Evolutionary conservation across 2,888 invertebrate species (phyloP).

Genomic region (Melikaiella ostensackeni): DNA sequence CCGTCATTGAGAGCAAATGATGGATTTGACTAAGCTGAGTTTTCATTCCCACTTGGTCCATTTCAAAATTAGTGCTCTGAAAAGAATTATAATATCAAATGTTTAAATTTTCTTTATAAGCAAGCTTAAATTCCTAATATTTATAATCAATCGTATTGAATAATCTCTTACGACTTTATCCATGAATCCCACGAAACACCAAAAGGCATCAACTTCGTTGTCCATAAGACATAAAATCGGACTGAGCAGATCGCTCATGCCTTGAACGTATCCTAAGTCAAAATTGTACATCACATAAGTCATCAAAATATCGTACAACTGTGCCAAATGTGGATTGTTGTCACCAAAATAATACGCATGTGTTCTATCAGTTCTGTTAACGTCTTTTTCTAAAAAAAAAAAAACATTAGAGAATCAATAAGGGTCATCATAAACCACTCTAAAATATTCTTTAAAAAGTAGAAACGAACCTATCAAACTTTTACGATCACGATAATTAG

Average conservation of each 20-base stretch:
- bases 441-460: not conserved
- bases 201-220: conserved; percentile 97
- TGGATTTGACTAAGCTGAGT: conserved; percentile 92
- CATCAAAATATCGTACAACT: conserved; percentile 95
- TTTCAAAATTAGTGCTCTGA: conserved; percentile 94
- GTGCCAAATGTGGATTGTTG: conserved; percentile 90
- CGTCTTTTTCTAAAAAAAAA: conserved; percentile 89
- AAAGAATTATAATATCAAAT: conserved; percentile 4
- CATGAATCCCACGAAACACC: conserved; percentile 99
- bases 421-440: not conserved
- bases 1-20: conserved; percentile 88
- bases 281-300: conserved; percentile 99
- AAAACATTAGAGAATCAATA: conserved; percentile 15
- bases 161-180: conserved; percentile 88
- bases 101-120: too few species aligned
- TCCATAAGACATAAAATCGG: conserved; percentile 93
- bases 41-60: conserved; percentile 98
- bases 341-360: conserved; percentile 96
- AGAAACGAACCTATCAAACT: conserved; percentile 85
- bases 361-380: conserved; percentile 95
- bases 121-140: too few species aligned
- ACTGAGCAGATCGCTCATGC: conserved; percentile 98
- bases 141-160: conserved; percentile 3
- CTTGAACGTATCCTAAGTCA: conserved; percentile 96
- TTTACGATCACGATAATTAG: conserved; percentile 93